Evolutionary conservation across 2,888 invertebrate species (phyloP).

Genomic region (Mechanitis mazaeus): DNA sequence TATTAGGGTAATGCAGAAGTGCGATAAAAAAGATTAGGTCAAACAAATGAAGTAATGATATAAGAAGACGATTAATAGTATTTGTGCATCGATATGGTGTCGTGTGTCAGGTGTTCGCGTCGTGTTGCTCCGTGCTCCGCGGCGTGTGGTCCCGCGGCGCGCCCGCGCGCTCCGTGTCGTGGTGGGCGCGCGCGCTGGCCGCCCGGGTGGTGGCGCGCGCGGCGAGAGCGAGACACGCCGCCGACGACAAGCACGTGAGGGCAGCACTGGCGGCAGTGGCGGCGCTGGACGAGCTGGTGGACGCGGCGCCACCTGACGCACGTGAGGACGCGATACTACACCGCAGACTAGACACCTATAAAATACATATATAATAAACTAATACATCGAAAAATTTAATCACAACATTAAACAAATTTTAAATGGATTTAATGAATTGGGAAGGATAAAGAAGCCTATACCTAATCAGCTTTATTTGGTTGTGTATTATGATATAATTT

Average conservation of each 20-base stretch:
- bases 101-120: conserved; percentile 62
- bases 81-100: background rate
- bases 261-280: conserved; percentile 53
- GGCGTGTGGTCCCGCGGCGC: conserved; percentile 49
- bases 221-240: conserved; percentile 44
- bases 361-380: too few relatives aligned
- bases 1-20: too few relatives aligned
- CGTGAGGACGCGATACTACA: conserved; percentile 39
- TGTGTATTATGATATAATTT: too few relatives aligned
- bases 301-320: conserved; percentile 50
- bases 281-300: conserved; percentile 58
- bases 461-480: too few relatives aligned
- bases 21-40: too few relatives aligned
- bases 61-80: background rate
- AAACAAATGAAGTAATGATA: too few relatives aligned
- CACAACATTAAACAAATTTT: too few relatives aligned
- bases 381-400: too few relatives aligned
- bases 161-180: conserved; percentile 43
- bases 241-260: conserved; percentile 45
- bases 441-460: too few relatives aligned
- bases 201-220: conserved; percentile 54
- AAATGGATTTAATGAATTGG: too few relatives aligned
- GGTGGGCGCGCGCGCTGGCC: conserved; percentile 67
- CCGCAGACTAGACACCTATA: too few relatives aligned
- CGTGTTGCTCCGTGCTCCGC: conserved; percentile 58